A percentile compares a stretch with the other conserved stretches of the same genome.
Conservation (phyloP, 2,113 vertebrate species). For the Cygnus buccinator region DNA sequence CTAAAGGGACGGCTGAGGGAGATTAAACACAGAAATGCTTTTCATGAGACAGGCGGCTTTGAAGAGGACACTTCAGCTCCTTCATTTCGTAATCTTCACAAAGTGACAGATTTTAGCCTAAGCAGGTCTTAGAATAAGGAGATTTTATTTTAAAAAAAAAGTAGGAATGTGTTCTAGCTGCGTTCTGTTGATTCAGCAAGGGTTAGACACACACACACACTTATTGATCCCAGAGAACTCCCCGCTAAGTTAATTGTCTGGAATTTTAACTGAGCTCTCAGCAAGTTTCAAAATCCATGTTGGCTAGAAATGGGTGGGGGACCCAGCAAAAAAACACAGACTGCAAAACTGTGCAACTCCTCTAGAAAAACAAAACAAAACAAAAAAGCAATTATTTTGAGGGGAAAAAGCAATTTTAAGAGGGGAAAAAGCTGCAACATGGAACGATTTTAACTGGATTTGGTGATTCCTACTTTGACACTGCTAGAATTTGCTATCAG, state of each 20-base stretch:
- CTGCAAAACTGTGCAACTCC: slow-evolving; percentile 19
- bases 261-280: slow-evolving; percentile 72
- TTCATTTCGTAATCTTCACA: slow-evolving; percentile 58
- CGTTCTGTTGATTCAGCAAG: slow-evolving; percentile 67
- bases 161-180: slow-evolving; percentile 55
- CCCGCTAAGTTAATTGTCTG: slow-evolving; percentile 69
- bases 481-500: neutral
- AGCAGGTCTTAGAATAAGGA: slow-evolving; percentile 64
- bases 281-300: slow-evolving; percentile 68
- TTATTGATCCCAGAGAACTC: slow-evolving; percentile 64
- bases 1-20: neutral
- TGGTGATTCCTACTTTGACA: neutral
- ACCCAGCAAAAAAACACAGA: slow-evolving; percentile 37
- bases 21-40: slow-evolving; percentile 57
- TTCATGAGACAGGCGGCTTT: slow-evolving; percentile 29
- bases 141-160: slow-evolving; percentile 29
- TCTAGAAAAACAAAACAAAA: neutral
- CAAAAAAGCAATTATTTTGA: neutral
- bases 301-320: slow-evolving; percentile 56
- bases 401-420: neutral
- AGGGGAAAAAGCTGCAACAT: neutral
- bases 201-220: slow-evolving; percentile 51
- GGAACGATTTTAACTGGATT: slow-evolving; percentile 4
- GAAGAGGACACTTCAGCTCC: slow-evolving; percentile 18
- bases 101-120: slow-evolving; percentile 55